Evolutionary conservation across 2,113 vertebrate species (phyloP).

Genomic region (Hiodon alosoides): DNA sequence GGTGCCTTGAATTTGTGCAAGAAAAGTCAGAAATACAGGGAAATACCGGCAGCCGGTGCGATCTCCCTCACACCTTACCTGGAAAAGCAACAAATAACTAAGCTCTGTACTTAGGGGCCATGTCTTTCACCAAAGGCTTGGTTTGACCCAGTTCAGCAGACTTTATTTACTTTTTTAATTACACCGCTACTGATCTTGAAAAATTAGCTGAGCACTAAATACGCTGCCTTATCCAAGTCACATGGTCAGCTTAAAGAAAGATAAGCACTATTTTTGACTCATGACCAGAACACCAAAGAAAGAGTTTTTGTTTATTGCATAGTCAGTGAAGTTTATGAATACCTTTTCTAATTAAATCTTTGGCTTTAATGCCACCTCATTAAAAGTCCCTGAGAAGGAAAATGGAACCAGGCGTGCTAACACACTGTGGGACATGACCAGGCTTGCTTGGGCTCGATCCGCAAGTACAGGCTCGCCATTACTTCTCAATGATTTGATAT

Average conservation of each 20-base stretch:
- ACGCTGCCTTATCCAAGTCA: conserved; percentile 14
- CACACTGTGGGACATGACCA: neutral
- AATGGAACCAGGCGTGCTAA: neutral
- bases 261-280: conserved; percentile 18
- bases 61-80: neutral
- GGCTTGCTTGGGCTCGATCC: neutral
- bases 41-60: neutral
- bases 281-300: conserved; percentile 18
- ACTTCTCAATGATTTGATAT: neutral
- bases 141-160: neutral
- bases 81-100: neutral
- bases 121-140: neutral
- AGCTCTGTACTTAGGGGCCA: neutral
- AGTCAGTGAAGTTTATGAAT: conserved; percentile 25
- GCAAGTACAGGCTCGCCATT: neutral
- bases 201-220: conserved; percentile 14
- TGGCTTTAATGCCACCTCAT: conserved; percentile 21
- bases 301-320: conserved; percentile 21
- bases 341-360: conserved; percentile 25
- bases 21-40: neutral
- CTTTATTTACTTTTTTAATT: conserved; percentile 22
- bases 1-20: too few relatives aligned
- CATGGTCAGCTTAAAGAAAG: conserved; percentile 25
- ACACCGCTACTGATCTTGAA: conserved; percentile 6
- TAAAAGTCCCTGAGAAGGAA: conserved; percentile 22